phyloP scores from a whole-genome alignment of 2,888 invertebrate genomes.

The Drosophila paranaensis region DNA sequence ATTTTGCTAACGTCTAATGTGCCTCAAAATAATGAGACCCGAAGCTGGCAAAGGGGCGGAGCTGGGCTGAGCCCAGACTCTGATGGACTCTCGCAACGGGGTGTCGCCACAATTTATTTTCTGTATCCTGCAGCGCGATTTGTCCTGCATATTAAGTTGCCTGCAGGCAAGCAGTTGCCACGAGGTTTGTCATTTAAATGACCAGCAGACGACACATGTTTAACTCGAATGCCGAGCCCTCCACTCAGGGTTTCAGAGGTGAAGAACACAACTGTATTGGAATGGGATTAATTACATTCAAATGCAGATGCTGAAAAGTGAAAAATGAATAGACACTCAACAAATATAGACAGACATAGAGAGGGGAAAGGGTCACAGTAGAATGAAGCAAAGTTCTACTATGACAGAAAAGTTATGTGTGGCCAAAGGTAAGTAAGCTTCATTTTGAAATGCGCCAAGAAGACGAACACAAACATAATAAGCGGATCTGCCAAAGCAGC shows the following conservation, averaged over 20 bases:
- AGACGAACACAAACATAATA: neutral
- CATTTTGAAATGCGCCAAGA: too few species aligned
- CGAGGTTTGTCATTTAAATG: slow-evolving; percentile 43
- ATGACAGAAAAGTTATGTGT: neutral
- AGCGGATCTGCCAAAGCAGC: neutral
- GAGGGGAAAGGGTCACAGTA: neutral
- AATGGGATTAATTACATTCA: neutral
- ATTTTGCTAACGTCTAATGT: slow-evolving; percentile 39
- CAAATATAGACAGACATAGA: neutral
- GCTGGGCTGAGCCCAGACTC: neutral
- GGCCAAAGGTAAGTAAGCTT: neutral
- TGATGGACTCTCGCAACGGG: slow-evolving; percentile 32
- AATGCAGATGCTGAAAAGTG: neutral
- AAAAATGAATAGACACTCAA: neutral
- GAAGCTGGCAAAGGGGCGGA: neutral
- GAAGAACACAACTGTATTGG: neutral
- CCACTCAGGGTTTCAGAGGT: neutral
- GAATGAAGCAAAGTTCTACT: neutral
- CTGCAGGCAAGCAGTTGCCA: slow-evolving; percentile 39
- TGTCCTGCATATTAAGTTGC: slow-evolving; percentile 67
- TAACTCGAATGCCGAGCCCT: neutral
- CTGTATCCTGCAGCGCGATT: slow-evolving; percentile 60
- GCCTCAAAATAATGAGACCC: slow-evolving; percentile 48
- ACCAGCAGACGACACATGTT: slow-evolving; percentile 28
- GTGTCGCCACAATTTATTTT: slow-evolving; percentile 28